Evolutionary conservation across 2,113 vertebrate species (phyloP).

Genomic region (Lanius ludovicianus): DNA sequence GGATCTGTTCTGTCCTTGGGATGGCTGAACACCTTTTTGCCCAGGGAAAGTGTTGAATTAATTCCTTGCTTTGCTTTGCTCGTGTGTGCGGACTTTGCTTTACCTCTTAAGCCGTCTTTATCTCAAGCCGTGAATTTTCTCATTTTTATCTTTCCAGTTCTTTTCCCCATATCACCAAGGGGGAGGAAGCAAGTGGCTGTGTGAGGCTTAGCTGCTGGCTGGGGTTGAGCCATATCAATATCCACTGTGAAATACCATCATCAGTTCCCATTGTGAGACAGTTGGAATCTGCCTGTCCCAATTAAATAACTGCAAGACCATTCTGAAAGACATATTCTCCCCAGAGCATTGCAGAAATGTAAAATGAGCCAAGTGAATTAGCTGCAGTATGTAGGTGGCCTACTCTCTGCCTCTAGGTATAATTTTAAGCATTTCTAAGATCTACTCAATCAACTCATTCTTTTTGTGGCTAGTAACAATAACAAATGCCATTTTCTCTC

Average conservation of each 20-base stretch:
- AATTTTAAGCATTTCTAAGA: background rate
- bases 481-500: background rate
- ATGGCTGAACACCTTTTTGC: background rate
- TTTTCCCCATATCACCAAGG: accelerated
- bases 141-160: background rate
- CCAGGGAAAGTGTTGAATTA: background rate
- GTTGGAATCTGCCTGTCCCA: background rate
- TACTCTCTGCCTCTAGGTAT: background rate
- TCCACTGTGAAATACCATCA: background rate
- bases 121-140: background rate
- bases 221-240: background rate
- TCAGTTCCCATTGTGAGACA: background rate
- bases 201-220: background rate
- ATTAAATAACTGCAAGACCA: background rate
- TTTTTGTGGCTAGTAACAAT: background rate
- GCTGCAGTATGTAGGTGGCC: background rate
- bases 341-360: background rate
- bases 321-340: background rate
- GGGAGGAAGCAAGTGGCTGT: background rate
- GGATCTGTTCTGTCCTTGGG: accelerated
- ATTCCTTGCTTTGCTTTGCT: background rate
- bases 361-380: background rate
- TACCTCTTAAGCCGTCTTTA: background rate
- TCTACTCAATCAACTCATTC: background rate
- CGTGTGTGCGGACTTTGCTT: background rate